Conservation (phyloP, 2,113 vertebrate species). For the Phaethornis superciliosus region DNA sequence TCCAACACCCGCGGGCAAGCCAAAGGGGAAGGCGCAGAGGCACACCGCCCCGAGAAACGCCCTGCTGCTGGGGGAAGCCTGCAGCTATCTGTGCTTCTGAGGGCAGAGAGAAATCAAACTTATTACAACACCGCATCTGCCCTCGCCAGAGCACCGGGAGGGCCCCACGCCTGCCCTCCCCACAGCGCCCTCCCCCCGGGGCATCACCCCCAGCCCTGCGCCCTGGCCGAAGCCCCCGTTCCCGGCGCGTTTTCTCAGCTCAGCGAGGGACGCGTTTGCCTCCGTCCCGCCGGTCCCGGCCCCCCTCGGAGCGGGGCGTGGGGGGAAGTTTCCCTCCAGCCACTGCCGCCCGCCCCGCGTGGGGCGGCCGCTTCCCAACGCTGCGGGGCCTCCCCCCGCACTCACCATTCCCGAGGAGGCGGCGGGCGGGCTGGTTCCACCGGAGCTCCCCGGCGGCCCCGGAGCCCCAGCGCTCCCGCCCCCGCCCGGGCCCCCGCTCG, state of each 20-base stretch:
- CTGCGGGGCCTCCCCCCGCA: too few relatives aligned
- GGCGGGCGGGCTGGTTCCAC: neutral
- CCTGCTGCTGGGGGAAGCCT: neutral
- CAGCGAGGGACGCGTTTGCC: too few relatives aligned
- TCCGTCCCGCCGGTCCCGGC: neutral
- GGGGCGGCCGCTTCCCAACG: too few relatives aligned
- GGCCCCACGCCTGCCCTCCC: neutral
- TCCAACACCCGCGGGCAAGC: neutral
- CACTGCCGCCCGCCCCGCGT: neutral
- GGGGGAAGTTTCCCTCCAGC: neutral
- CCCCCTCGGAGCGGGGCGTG: neutral
- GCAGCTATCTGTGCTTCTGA: neutral
- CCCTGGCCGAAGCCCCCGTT: too few relatives aligned
- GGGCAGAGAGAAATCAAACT: neutral
- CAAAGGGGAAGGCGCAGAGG: neutral
- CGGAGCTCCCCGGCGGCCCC: constrained; percentile 72
- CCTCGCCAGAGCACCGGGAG: neutral
- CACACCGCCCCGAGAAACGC: neutral
- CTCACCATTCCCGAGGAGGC: too few relatives aligned
- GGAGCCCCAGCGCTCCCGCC: constrained; percentile 61
- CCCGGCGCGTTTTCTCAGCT: neutral
- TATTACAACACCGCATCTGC: neutral
- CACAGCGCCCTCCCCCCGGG: neutral
- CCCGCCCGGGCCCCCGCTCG: constrained; percentile 72
- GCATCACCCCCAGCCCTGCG: neutral